A percentile compares a stretch with the other conserved stretches of the same genome.
These are phyloP conservation scores for Otolemur crassicaudatus DNA, from an alignment of 2,797 vertebrate genomes.

Conservation along the genomic window DNA sequence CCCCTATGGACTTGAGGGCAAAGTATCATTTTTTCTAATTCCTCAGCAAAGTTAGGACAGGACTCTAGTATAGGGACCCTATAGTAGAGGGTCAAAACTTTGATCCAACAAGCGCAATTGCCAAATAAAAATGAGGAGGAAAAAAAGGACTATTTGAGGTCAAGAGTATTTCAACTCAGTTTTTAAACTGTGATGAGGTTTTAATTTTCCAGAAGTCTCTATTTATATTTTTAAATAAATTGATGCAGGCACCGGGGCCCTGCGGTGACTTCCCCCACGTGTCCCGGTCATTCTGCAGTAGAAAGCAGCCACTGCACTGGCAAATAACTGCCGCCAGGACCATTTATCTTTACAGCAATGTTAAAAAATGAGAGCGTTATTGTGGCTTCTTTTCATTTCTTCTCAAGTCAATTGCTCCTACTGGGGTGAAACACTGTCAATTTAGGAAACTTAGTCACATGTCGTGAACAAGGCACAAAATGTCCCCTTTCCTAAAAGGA, in stretches of 20 bases:
- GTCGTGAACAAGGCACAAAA: not conserved
- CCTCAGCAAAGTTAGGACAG: not conserved
- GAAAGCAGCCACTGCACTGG: not conserved
- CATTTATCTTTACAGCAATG: not conserved
- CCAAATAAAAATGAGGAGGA: not conserved
- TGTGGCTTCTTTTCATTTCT: not conserved
- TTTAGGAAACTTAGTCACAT: constrained; percentile 14
- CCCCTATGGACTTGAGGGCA: not conserved
- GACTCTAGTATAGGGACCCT: not conserved
- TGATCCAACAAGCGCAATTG: rapidly evolving
- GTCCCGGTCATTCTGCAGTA: not conserved
- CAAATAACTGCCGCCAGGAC: not conserved
- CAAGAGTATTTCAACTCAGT: not conserved
- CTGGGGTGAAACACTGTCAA: not conserved
- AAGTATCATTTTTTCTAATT: not conserved
- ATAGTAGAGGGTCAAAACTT: no score
- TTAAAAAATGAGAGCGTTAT: not conserved
- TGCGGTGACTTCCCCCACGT: not conserved
- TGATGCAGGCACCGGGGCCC: not conserved
- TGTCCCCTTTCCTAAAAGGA: not conserved
- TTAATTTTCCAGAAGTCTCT: not conserved
- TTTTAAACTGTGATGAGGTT: not conserved
- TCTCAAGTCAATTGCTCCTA: not conserved
- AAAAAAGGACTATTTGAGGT: not conserved
- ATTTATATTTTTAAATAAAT: not conserved